Evolutionary conservation across 2,888 invertebrate genomes (phyloP).

Genomic region (Tenthredo mesomela): DNA sequence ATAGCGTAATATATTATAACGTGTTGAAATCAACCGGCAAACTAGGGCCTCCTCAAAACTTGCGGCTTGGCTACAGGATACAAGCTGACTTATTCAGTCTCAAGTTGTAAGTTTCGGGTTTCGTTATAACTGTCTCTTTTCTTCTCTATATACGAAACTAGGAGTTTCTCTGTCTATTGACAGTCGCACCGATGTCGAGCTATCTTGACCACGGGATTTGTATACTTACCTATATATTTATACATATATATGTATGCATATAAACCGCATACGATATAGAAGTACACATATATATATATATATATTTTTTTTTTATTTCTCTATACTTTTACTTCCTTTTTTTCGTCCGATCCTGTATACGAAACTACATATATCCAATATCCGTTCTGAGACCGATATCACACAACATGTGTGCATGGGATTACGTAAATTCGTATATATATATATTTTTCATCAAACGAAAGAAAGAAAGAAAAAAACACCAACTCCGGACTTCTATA

Average conservation of each 20-base stretch:
- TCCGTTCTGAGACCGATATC: background rate
- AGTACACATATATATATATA: background rate
- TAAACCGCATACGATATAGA: constrained; percentile 9
- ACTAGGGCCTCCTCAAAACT: constrained; percentile 41
- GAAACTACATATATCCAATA: constrained; percentile 13
- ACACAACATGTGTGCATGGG: background rate
- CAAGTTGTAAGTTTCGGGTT: constrained; percentile 42
- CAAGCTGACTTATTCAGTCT: constrained; percentile 36
- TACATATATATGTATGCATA: background rate
- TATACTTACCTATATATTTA: background rate
- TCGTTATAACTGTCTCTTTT: constrained; percentile 3
- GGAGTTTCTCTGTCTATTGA: background rate
- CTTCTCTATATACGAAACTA: background rate
- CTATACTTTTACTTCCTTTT: background rate
- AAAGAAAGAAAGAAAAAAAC: background rate
- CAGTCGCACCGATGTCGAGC: background rate
- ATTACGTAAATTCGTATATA: constrained; percentile 33
- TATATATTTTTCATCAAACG: background rate
- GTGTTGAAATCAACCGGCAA: constrained; percentile 30
- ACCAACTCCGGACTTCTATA: background rate
- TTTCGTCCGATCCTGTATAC: background rate
- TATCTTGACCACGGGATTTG: constrained; percentile 6
- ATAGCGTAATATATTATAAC: background rate
- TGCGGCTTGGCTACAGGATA: constrained; percentile 45
- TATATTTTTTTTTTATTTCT: background rate